Conservation (phyloP, 2,888 invertebrate genomes). For the Himalopsyche kuldschensis region DNA sequence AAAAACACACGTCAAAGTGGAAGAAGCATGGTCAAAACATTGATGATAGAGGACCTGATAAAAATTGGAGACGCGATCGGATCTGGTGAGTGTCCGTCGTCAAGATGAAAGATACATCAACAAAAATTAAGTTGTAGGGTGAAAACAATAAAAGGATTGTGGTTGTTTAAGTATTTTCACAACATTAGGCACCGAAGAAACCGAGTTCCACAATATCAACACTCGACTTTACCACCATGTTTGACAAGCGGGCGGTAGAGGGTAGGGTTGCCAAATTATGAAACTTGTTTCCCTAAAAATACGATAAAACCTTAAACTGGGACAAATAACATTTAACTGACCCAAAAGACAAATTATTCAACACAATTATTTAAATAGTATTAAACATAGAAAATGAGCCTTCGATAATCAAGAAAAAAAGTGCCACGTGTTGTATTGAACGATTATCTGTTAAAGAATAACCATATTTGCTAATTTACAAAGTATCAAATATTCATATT, state of each 20-base stretch:
- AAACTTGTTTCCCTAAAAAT: not conserved
- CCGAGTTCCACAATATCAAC: constrained; percentile 13
- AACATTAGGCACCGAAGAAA: constrained; percentile 12
- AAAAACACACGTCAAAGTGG: constrained; percentile 24
- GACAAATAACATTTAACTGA: no score
- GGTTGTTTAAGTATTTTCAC: constrained; percentile 8
- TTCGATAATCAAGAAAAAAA: no score
- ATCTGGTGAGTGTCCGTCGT: constrained; percentile 3
- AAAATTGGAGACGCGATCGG: not conserved
- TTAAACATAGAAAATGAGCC: no score
- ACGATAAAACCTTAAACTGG: no score
- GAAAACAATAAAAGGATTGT: constrained; percentile 5
- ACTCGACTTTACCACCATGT: constrained; percentile 24
- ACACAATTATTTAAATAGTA: no score
- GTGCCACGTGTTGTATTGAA: no score
- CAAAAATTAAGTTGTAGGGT: not conserved
- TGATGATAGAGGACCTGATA: not conserved
- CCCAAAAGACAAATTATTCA: no score
- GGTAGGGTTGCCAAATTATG: not conserved
- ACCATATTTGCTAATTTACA: no score
- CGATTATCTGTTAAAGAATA: no score
- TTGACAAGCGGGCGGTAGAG: constrained; percentile 8
- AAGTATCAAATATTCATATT: no score
- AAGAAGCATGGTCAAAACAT: constrained; percentile 10
- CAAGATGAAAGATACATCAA: not conserved